phyloP scores from a whole-genome alignment of 2,113 vertebrate species.

The Chaetodon auriga region DNA sequence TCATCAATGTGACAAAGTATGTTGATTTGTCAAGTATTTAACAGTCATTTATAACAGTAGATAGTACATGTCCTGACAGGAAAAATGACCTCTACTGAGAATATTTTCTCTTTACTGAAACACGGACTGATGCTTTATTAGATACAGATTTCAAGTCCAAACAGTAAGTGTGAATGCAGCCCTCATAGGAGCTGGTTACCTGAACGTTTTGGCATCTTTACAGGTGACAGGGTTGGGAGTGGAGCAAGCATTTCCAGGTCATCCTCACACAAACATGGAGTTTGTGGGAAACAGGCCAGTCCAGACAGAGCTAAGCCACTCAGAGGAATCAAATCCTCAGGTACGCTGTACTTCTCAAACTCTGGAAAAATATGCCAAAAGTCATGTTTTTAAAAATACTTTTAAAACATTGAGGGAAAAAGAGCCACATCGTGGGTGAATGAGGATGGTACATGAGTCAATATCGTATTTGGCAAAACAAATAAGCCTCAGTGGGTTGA shows the following conservation, averaged over 20 bases:
- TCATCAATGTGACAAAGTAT: background rate
- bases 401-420: background rate
- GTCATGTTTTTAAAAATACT: background rate
- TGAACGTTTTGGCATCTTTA: slow-evolving; percentile 37
- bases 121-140: background rate
- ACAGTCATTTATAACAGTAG: background rate
- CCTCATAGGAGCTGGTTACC: slow-evolving; percentile 11
- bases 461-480: background rate
- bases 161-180: background rate
- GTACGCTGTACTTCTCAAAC: slow-evolving; percentile 66
- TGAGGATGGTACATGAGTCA: background rate
- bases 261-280: slow-evolving; percentile 18
- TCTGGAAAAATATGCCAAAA: slow-evolving; percentile 37
- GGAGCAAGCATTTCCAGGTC: slow-evolving; percentile 35
- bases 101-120: background rate
- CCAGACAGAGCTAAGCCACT: slow-evolving; percentile 66
- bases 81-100: background rate
- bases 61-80: background rate
- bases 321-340: slow-evolving; percentile 73
- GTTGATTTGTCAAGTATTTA: background rate
- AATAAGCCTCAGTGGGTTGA: background rate
- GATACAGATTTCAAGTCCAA: background rate
- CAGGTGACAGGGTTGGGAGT: slow-evolving; percentile 48
- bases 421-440: background rate
- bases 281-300: slow-evolving; percentile 48